phyloP scores from a whole-genome alignment of 2,888 invertebrate genomes.

The Cistogaster globosa region DNA sequence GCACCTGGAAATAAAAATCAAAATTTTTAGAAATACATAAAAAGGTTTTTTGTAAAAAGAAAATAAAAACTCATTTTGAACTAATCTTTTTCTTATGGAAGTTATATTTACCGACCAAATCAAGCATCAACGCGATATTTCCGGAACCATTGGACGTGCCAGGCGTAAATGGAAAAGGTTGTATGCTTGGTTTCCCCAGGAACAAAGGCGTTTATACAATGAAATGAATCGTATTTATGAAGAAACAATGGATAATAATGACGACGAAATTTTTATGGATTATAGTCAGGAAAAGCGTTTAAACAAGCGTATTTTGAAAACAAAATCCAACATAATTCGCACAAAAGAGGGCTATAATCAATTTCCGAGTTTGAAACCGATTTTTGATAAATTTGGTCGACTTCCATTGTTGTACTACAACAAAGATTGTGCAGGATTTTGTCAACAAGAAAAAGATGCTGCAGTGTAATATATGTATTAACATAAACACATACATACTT shows the following conservation, averaged over 20 bases:
- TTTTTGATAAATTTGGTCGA: constrained; percentile 49
- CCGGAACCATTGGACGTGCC: constrained; percentile 53
- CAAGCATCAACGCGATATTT: constrained; percentile 63
- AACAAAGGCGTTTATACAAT: constrained; percentile 62
- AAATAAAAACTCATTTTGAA: not conserved
- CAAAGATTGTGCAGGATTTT: constrained; percentile 30
- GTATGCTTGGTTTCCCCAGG: constrained; percentile 61
- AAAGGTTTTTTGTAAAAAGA: constrained; percentile 2
- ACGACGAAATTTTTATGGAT: constrained; percentile 50
- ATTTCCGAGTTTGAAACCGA: constrained; percentile 52
- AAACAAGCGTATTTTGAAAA: constrained; percentile 53
- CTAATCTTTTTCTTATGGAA: constrained; percentile 43
- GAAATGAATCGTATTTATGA: constrained; percentile 65
- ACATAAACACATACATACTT: no score
- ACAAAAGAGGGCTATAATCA: constrained; percentile 53
- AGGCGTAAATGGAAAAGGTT: constrained; percentile 69
- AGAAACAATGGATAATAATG: constrained; percentile 60
- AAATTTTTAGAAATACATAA: constrained; percentile 30
- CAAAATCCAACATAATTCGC: not conserved
- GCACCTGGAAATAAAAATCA: constrained; percentile 76
- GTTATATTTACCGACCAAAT: constrained; percentile 69
- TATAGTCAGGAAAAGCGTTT: constrained; percentile 57
- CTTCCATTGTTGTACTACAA: constrained; percentile 58
- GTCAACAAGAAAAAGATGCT: constrained; percentile 31
- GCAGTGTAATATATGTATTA: not conserved